Evolutionary conservation across 2,888 invertebrate genomes (phyloP).

Genomic region (Serripes groenlandicus): DNA sequence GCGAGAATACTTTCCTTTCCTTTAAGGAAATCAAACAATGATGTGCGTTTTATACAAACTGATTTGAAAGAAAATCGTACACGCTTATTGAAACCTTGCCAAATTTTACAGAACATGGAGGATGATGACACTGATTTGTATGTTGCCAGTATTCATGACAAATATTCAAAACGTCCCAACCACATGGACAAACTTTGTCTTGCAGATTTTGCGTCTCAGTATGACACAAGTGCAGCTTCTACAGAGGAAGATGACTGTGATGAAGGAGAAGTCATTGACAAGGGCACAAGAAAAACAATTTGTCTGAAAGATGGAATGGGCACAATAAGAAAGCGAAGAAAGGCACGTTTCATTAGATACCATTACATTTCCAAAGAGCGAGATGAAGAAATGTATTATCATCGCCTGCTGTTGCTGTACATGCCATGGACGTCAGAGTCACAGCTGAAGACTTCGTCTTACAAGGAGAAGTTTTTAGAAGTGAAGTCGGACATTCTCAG

Average conservation of each 20-base stretch:
- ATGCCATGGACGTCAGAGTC: slow-evolving; percentile 48
- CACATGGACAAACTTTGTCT: background rate
- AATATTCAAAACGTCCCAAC: slow-evolving; percentile 18
- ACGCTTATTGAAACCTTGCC: slow-evolving; percentile 47
- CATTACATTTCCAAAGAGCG: slow-evolving; percentile 40
- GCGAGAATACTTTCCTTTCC: slow-evolving; percentile 47
- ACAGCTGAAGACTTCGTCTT: slow-evolving; percentile 14
- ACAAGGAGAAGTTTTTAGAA: background rate
- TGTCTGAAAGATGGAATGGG: slow-evolving; percentile 43
- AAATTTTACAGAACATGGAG: slow-evolving; percentile 40
- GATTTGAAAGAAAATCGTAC: slow-evolving; percentile 50
- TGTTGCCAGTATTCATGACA: slow-evolving; percentile 25
- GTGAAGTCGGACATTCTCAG: background rate
- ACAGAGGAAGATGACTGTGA: background rate
- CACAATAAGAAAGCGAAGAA: slow-evolving; percentile 27
- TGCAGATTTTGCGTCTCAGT: slow-evolving; percentile 16
- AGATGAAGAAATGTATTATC: slow-evolving; percentile 42
- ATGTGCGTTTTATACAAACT: slow-evolving; percentile 45
- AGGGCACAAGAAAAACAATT: slow-evolving; percentile 7
- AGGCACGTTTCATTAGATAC: slow-evolving; percentile 34
- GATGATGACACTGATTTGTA: slow-evolving; percentile 41
- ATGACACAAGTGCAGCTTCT: background rate
- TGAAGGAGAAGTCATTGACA: slow-evolving; percentile 5
- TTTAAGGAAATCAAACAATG: slow-evolving; percentile 23
- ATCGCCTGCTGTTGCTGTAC: slow-evolving; percentile 43